Evolutionary conservation across 2,113 vertebrate species (phyloP).

Genomic region (Poeciliopsis turrubarensis): DNA sequence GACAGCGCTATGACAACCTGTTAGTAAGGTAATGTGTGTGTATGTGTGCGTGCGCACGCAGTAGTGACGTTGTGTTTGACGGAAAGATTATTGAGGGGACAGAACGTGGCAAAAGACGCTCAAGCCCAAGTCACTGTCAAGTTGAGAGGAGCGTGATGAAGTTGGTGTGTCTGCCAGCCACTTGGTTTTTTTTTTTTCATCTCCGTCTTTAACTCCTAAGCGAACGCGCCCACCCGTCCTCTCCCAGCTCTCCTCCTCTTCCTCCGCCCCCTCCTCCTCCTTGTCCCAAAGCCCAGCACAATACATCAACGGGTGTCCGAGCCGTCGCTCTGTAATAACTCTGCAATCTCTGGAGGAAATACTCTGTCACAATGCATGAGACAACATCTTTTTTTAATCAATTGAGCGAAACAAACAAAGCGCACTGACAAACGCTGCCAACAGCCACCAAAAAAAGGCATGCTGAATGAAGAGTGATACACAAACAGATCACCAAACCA

Average conservation of each 20-base stretch:
- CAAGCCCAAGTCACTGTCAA: constrained; percentile 57
- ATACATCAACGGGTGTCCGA: constrained; percentile 78
- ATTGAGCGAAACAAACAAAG: constrained; percentile 73
- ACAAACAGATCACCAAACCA: constrained; percentile 86
- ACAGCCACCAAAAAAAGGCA: constrained; percentile 49
- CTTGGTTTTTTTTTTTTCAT: constrained; percentile 64
- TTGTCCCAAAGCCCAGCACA: constrained; percentile 80
- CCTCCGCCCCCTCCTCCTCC: constrained; percentile 48
- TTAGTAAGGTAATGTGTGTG: constrained; percentile 51
- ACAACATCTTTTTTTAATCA: constrained; percentile 79
- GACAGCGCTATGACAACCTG: constrained; percentile 70
- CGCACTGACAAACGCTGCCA: constrained; percentile 55
- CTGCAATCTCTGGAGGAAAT: constrained; percentile 87
- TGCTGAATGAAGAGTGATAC: constrained; percentile 59
- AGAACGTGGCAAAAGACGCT: constrained; percentile 58
- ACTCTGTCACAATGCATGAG: constrained; percentile 76
- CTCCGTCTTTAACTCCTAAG: constrained; percentile 68
- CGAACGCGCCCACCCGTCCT: constrained; percentile 46
- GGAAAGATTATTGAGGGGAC: constrained; percentile 73
- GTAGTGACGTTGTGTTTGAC: constrained; percentile 63
- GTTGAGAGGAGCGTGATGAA: constrained; percentile 71
- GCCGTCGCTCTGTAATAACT: constrained; percentile 82
- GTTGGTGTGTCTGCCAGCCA: constrained; percentile 40
- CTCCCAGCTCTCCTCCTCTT: constrained; percentile 32
- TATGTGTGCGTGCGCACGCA: constrained; percentile 13